These are phyloP conservation scores for Drosophila bocqueti DNA, from an alignment of 1,140 invertebrate species.

Conservation along the genomic window DNA sequence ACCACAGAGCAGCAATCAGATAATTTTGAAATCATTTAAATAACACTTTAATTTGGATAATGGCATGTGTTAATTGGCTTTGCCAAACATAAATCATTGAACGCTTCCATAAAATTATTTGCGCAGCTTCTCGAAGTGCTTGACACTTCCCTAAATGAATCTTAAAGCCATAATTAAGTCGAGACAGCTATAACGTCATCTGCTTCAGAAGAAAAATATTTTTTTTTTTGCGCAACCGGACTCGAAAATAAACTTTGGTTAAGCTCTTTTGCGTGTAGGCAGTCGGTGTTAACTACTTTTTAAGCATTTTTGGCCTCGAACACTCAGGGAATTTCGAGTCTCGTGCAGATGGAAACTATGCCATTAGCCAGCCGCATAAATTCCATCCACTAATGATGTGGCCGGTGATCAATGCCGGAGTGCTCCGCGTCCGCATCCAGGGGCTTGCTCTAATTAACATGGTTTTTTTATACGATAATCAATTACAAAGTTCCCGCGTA, in stretches of 20 bases:
- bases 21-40: constrained; percentile 1
- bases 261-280: constrained; percentile 6
- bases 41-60: not conserved
- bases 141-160: not conserved
- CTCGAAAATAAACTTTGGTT: constrained; percentile 16
- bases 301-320: constrained; percentile 29
- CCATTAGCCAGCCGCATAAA: constrained; percentile 56
- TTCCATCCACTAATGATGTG: constrained; percentile 65
- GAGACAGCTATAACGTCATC: not conserved
- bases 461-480: constrained; percentile 72
- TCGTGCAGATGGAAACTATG: constrained; percentile 50
- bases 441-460: constrained; percentile 66
- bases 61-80: not conserved
- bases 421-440: constrained; percentile 11
- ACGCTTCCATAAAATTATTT: not conserved
- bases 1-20: not conserved
- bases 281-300: constrained; percentile 52
- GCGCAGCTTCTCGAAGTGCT: not conserved
- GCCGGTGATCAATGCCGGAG: constrained; percentile 53
- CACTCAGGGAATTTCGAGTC: not conserved
- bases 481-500: constrained; percentile 71
- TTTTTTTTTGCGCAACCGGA: not conserved
- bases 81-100: not conserved
- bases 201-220: not conserved
- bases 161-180: not conserved